phyloP scores from a whole-genome alignment of 2,888 invertebrate species.

The Cyclophora albipunctata region DNA sequence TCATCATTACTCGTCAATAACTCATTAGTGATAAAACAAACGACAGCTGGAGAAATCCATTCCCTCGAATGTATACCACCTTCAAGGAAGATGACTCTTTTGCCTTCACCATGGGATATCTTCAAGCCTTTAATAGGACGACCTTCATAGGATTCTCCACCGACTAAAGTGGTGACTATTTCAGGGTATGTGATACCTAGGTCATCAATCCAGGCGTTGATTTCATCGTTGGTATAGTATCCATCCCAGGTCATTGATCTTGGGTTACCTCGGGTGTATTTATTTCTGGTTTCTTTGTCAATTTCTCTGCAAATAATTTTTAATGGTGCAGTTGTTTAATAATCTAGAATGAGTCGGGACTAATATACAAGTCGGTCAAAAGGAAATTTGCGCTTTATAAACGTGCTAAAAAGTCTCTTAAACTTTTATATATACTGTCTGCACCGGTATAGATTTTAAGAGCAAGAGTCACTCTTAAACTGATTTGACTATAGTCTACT shows the following conservation, averaged over 20 bases:
- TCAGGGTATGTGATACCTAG: conserved; percentile 59
- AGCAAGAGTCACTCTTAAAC: no score
- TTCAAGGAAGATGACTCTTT: conserved; percentile 50
- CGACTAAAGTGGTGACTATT: conserved; percentile 49
- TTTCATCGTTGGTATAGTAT: conserved; percentile 76
- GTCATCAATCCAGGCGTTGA: conserved; percentile 74
- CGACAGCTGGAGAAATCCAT: conserved; percentile 81
- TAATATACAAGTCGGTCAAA: no score
- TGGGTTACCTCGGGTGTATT: conserved; percentile 24
- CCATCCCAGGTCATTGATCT: conserved; percentile 58
- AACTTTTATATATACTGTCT: no score
- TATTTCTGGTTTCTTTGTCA: conserved; percentile 49
- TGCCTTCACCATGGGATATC: conserved; percentile 33
- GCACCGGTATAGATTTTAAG: no score
- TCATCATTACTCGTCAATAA: conserved; percentile 76
- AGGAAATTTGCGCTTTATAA: no score
- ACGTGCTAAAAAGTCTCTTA: no score
- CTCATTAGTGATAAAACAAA: conserved; percentile 80
- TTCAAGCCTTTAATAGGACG: conserved; percentile 62
- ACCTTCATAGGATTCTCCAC: conserved; percentile 61
- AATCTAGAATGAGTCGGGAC: no score
- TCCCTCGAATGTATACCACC: conserved; percentile 83
- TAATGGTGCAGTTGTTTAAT: no score
- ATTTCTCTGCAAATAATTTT: conserved; percentile 46
- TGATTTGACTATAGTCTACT: no score